A percentile compares a stretch with the other conserved stretches of the same genome.
Evolutionary conservation across 2,113 vertebrate species (phyloP).

Genomic region (Festucalex cinctus): DNA sequence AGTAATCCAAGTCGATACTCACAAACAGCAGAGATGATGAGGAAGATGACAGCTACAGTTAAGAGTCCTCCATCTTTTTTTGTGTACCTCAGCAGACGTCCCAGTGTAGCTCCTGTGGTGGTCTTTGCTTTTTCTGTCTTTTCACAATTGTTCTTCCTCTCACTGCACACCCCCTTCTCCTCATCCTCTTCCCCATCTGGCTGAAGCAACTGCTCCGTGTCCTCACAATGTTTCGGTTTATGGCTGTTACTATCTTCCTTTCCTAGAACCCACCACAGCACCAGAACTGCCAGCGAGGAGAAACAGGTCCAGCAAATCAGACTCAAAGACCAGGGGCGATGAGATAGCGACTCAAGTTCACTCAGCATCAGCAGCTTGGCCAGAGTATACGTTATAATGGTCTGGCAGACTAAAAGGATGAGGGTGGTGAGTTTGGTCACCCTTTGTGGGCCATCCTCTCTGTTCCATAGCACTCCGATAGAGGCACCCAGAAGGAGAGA

Average conservation of each 20-base stretch:
- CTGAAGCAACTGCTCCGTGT: constrained; percentile 57
- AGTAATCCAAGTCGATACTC: constrained; percentile 54
- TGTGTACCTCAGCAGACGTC: constrained; percentile 86
- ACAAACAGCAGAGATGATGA: constrained; percentile 85
- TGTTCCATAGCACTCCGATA: constrained; percentile 82
- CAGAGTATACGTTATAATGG: constrained; percentile 78
- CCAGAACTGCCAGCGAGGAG: constrained; percentile 68
- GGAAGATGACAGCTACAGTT: constrained; percentile 80
- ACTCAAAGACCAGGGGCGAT: constrained; percentile 83
- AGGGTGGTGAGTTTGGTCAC: constrained; percentile 63
- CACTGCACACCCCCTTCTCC: neutral
- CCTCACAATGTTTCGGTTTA: constrained; percentile 23
- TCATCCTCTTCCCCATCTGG: constrained; percentile 28
- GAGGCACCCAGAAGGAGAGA: constrained; percentile 81
- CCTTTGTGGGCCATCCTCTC: constrained; percentile 74
- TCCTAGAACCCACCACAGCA: constrained; percentile 80
- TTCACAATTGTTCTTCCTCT: neutral
- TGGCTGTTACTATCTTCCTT: constrained; percentile 13
- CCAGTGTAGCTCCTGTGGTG: constrained; percentile 80
- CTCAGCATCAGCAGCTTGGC: constrained; percentile 88
- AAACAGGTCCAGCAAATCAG: constrained; percentile 85
- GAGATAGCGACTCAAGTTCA: constrained; percentile 71
- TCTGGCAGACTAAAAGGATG: constrained; percentile 75
- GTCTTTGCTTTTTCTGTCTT: constrained; percentile 41
- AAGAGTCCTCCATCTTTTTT: constrained; percentile 81